A percentile compares a stretch with the other conserved stretches of the same genome.
Evolutionary conservation across 2,888 invertebrate species (phyloP).

Genomic region (Sipha maydis): DNA sequence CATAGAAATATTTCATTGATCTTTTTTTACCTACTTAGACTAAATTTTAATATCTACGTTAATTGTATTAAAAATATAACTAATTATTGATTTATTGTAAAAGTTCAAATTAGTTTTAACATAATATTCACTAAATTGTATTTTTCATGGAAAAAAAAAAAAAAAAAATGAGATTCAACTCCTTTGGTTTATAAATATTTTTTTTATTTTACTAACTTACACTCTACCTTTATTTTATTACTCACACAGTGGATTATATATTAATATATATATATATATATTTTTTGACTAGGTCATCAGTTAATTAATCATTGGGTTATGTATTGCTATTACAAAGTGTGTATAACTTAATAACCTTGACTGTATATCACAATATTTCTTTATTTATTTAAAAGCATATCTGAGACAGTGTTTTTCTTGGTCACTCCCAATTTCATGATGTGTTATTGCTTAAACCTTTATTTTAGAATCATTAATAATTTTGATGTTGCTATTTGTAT

Average conservation of each 20-base stretch:
- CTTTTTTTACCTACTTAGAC: constrained; percentile 23
- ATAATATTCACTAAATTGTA: constrained; percentile 32
- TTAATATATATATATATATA: neutral
- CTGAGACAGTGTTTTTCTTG: constrained; percentile 11
- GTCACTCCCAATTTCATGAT: constrained; percentile 4
- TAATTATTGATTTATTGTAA: constrained; percentile 45
- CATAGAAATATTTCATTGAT: constrained; percentile 36
- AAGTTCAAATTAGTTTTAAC: constrained; percentile 57
- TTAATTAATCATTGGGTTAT: neutral
- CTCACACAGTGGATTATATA: neutral
- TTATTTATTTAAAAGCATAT: neutral
- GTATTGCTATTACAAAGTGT: neutral
- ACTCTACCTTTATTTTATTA: neutral
- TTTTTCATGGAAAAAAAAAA: constrained; percentile 25
- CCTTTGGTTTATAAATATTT: constrained; percentile 11
- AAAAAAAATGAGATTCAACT: constrained; percentile 11
- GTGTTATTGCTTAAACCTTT: constrained; percentile 37
- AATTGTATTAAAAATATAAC: constrained; percentile 50
- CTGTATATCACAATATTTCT: constrained; percentile 17
- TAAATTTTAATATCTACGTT: constrained; percentile 39
- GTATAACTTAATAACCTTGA: constrained; percentile 4
- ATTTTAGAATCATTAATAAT: constrained; percentile 46
- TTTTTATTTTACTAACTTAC: constrained; percentile 28
- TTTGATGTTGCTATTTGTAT: constrained; percentile 61
- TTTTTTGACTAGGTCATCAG: neutral